Conservation (phyloP, 2,888 invertebrate genomes). For the Meloe dianella region DNA sequence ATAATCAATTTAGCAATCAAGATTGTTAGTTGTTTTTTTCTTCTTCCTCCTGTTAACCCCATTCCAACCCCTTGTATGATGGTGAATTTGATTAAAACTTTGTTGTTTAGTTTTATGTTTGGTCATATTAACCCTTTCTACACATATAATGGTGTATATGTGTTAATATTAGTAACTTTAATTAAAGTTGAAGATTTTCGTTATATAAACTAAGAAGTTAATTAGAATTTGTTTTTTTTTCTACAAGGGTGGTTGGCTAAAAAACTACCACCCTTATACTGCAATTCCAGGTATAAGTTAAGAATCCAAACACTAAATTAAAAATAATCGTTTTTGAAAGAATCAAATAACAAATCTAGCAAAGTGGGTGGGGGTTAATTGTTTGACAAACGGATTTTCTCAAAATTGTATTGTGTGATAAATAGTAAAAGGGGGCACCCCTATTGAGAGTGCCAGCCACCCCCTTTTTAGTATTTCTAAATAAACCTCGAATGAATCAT, state of each 20-base stretch:
- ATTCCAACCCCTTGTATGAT: neutral
- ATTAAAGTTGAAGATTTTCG: conserved; percentile 9
- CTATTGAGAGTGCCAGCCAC: no score
- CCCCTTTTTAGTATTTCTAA: no score
- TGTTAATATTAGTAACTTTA: conserved; percentile 8
- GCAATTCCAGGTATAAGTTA: neutral
- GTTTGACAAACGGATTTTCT: neutral
- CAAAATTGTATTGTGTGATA: neutral
- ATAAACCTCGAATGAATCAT: neutral
- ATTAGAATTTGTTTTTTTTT: no score
- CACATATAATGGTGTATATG: neutral
- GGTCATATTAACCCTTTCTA: neutral
- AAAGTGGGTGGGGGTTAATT: neutral
- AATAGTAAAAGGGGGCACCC: neutral
- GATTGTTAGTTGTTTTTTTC: neutral
- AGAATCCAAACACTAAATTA: neutral
- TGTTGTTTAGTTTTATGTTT: conserved; percentile 5
- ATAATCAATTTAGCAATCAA: conserved; percentile 1
- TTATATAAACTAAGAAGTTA: neutral
- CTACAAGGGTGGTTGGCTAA: no score
- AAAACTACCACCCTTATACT: no score
- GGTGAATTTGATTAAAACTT: conserved; percentile 7
- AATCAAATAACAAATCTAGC: neutral
- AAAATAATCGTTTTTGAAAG: neutral
- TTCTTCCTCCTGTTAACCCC: neutral